phyloP scores from a whole-genome alignment of 2,113 vertebrate species.

The Meriones unguiculatus region DNA sequence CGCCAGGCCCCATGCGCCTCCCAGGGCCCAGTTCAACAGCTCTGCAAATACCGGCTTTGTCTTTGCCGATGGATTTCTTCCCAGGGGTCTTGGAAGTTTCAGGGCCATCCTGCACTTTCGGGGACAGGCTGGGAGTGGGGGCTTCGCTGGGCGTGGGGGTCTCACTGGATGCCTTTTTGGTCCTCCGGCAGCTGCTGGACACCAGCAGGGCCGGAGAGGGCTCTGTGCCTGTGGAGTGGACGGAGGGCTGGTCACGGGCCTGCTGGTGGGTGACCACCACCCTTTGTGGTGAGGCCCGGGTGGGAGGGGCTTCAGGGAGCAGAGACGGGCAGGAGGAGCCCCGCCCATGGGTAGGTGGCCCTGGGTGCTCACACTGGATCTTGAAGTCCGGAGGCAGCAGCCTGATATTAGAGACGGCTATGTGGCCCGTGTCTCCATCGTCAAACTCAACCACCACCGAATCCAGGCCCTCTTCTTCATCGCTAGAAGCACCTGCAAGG shows the following conservation, averaged over 20 bases:
- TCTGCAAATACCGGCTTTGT: slow-evolving; percentile 87
- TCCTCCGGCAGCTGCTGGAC: slow-evolving; percentile 86
- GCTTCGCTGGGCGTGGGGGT: slow-evolving; percentile 85
- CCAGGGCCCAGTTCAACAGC: fast-evolving
- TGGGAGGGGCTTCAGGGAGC: not conserved
- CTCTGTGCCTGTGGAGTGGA: slow-evolving; percentile 88
- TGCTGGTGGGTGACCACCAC: fast-evolving
- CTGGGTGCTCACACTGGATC: slow-evolving; percentile 92
- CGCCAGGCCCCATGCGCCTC: fast-evolving
- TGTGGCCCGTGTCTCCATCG: slow-evolving; percentile 96
- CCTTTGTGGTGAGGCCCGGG: fast-evolving
- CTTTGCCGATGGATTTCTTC: slow-evolving; percentile 88
- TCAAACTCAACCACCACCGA: slow-evolving; percentile 97
- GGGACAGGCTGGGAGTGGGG: slow-evolving; percentile 81
- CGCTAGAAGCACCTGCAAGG: slow-evolving; percentile 86
- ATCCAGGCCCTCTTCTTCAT: slow-evolving; percentile 90
- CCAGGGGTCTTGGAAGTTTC: slow-evolving; percentile 85
- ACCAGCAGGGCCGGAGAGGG: slow-evolving; percentile 90
- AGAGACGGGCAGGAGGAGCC: not conserved
- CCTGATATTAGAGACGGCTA: slow-evolving; percentile 95
- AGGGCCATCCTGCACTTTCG: slow-evolving; percentile 84
- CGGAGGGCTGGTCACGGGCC: not conserved
- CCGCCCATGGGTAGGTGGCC: not conserved
- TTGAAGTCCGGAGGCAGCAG: slow-evolving; percentile 96
- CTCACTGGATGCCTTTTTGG: slow-evolving; percentile 86